phyloP scores from a whole-genome alignment of 2,888 invertebrate genomes.

The Acheta domesticus region DNA sequence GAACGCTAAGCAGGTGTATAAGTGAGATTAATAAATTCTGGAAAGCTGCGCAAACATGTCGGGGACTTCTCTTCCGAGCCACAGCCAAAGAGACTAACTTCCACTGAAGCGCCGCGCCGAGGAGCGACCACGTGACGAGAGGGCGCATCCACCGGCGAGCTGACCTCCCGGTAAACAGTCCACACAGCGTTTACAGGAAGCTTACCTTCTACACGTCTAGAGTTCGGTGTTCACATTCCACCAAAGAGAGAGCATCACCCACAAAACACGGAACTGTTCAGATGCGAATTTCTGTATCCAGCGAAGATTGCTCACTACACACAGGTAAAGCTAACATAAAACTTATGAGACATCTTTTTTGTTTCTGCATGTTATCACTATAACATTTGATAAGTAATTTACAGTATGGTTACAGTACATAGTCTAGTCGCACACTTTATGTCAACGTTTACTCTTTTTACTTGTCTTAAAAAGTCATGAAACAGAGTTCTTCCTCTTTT shows the following conservation, averaged over 20 bases:
- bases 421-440: slow-evolving; percentile 1
- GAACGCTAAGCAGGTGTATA: slow-evolving; percentile 10
- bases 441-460: not conserved
- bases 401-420: slow-evolving; percentile 11
- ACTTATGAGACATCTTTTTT: slow-evolving; percentile 3
- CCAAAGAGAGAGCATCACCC: not conserved
- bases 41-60: slow-evolving; percentile 2
- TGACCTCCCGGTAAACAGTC: not conserved
- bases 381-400: not conserved
- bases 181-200: slow-evolving; percentile 18
- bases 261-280: not conserved
- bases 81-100: not conserved
- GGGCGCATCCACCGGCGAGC: not conserved
- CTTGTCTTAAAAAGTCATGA: not conserved
- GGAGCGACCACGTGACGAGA: not conserved
- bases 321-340: slow-evolving; percentile 18
- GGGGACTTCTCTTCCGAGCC: not conserved
- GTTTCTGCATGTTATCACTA: not conserved
- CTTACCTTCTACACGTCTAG: not conserved
- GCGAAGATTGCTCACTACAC: slow-evolving; percentile 3
- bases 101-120: not conserved
- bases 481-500: not conserved
- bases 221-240: slow-evolving; percentile 8
- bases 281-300: not conserved
- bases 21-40: slow-evolving; percentile 18